Evolutionary conservation across 2,797 vertebrate genomes (phyloP).

Genomic region (Intellagama lesueurii): DNA sequence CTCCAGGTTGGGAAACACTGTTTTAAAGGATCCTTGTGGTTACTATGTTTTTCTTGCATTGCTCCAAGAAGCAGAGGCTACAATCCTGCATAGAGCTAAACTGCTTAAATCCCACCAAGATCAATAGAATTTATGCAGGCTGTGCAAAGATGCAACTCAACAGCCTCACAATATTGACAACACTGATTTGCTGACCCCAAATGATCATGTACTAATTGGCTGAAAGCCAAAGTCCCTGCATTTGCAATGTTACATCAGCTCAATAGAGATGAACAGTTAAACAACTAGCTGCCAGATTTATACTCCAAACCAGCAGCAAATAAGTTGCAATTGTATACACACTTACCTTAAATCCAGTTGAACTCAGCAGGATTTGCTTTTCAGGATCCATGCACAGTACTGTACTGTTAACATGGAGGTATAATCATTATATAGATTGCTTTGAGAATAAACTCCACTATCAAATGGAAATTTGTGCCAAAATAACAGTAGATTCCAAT

Average conservation of each 20-base stretch:
- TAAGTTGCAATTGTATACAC: not conserved
- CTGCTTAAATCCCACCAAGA: not conserved
- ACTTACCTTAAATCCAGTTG: not conserved
- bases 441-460: not conserved
- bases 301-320: not conserved
- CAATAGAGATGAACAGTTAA: not conserved
- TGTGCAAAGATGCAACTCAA: not conserved
- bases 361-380: not conserved
- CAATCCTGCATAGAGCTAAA: not conserved
- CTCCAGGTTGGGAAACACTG: too few species aligned
- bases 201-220: not conserved
- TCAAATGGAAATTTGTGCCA: not conserved
- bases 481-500: not conserved
- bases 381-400: not conserved
- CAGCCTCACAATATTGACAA: not conserved
- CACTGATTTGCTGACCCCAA: not conserved
- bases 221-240: not conserved
- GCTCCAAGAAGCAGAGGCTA: constrained; percentile 1
- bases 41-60: not conserved
- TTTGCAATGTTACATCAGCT: not conserved
- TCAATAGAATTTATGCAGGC: not conserved
- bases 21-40: not conserved
- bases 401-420: not conserved
- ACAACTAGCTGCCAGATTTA: not conserved
- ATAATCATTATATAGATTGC: not conserved